Evolutionary conservation across 2,113 vertebrate genomes (phyloP), one percentile per base, ranked within the genome.

Genomic region (Periophthalmodon schlosseri): DNA sequence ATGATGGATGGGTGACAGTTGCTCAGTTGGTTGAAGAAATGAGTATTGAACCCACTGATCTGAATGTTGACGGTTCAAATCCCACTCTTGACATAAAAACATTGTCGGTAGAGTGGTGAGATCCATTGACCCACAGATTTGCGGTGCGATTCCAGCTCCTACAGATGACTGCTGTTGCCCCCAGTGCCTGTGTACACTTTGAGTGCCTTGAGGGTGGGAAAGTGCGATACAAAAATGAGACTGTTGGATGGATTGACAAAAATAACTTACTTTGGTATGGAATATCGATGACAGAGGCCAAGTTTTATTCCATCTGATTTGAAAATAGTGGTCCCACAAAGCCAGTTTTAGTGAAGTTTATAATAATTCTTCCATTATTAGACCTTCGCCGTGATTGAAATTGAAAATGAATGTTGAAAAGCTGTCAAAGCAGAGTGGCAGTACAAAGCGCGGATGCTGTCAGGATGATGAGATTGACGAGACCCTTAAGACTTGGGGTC

Each of bases 391-490:
- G 20, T 34, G 28, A 63, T 34, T 44, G 12, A 14, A 2, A 57
- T 16, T 23, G 21, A 57, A 57, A 61, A 16, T 2, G 1, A 34
- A 16, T 20, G 60, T 33, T 20, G 64, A 75, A 72, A 39, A 84
- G 18, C 61, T 75, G 74, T 84, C 77, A 79, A 70, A 73, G 75
- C 79, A 67, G 54, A 39, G 23, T 66, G 64, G 60, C 74, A 70
- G 69, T 68, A 60, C 21, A 70, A 81, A 52, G 28, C 34, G 16
- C 33, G 24, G 7, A 54, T 34, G 46, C 21, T 58, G 60, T 54
- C 46, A 67, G 66, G 47, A 46, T 23, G 39, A 52, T 57, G 68
- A 18, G 47, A 67, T 23, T 69, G 54, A 73, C 7, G 20, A 74
- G 56, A 13, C 23, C 15, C 11, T 66, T 75, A 36, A 8, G 24